Percentiles rank a stretch among this genome's conserved stretches.
Evolutionary conservation across 2,888 invertebrate species (phyloP).

Genomic region (Rotaria socialis): DNA sequence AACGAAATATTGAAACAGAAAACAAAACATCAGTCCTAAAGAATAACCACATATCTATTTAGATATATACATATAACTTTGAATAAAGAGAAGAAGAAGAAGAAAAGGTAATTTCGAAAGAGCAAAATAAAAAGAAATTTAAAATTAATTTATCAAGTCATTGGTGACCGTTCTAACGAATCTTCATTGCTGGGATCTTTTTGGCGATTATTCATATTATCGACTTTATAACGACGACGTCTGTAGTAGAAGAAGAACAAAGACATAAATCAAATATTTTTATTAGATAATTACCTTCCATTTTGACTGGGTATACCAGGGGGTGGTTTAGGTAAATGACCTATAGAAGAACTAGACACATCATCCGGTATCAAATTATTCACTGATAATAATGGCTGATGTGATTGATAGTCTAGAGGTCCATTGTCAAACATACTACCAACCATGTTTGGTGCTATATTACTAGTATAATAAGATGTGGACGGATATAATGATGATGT

Average conservation of each 20-base stretch:
- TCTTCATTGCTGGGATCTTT: background rate
- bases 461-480: background rate
- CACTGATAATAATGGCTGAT: background rate
- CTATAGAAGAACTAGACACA: background rate
- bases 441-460: background rate
- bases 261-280: no score
- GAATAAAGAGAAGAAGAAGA: background rate
- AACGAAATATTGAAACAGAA: background rate
- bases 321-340: slow-evolving; percentile 12
- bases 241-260: background rate
- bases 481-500: background rate
- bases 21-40: background rate
- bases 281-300: background rate
- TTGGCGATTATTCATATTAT: background rate
- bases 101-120: background rate
- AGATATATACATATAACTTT: background rate
- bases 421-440: background rate
- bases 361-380: background rate
- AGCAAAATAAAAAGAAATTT: background rate
- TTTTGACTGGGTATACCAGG: slow-evolving; percentile 34
- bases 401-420: background rate
- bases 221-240: slow-evolving; percentile 3
- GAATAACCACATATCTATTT: background rate
- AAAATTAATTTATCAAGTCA: background rate
- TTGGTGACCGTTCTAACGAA: slow-evolving; percentile 16